Evolutionary conservation across 2,113 vertebrate genomes (phyloP).

Genomic region (Hippocampus guttulatus): DNA sequence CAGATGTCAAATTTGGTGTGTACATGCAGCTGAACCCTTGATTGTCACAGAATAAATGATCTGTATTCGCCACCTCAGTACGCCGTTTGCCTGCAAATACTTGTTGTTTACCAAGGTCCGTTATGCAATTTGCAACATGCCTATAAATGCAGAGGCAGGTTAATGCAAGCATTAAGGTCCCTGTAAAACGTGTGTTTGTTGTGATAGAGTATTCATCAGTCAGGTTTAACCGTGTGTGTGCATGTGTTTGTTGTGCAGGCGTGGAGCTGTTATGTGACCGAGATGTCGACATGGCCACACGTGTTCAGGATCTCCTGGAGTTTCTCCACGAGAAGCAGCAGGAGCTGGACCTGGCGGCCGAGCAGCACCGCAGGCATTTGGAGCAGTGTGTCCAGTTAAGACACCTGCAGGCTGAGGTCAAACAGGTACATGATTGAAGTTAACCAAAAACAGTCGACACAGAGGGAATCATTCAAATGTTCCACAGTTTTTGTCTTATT

Average conservation of each 20-base stretch:
- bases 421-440: conserved; percentile 76
- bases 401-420: conserved; percentile 95
- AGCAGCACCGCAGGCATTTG: conserved; percentile 92
- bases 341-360: conserved; percentile 87
- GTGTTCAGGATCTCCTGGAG: conserved; percentile 93
- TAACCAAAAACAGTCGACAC: not conserved
- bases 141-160: not conserved
- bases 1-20: no score
- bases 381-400: conserved; percentile 97
- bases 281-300: conserved; percentile 94
- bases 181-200: not conserved
- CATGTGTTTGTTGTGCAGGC: conserved; percentile 62
- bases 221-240: not conserved
- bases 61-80: no score
- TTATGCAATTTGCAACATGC: not conserved
- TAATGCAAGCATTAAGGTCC: not conserved
- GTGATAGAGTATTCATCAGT: not conserved
- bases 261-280: conserved; percentile 93
- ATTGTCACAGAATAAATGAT: no score
- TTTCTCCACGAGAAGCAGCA: conserved; percentile 98
- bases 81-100: not conserved
- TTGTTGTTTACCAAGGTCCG: not conserved
- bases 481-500: not conserved
- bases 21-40: no score
- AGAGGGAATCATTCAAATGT: not conserved